A percentile compares a stretch with the other conserved stretches of the same genome.
phyloP scores from a whole-genome alignment of 1,140 invertebrate species.

The Eumeta japonica region DNA sequence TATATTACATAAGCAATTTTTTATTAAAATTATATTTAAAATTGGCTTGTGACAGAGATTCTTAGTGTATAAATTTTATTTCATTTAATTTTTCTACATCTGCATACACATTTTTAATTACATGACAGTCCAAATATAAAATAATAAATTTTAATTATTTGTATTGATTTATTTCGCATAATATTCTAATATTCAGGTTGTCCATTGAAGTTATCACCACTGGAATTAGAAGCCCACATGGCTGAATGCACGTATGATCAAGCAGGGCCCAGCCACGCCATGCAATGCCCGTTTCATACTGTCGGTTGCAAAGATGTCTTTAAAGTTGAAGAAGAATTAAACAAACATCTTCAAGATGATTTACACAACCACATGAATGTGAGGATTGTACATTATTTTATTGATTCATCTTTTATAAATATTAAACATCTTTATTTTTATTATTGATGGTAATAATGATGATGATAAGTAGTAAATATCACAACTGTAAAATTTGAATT shows the following conservation, averaged over 20 bases:
- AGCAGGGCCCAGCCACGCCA: constrained; percentile 30
- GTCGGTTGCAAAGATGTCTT: constrained; percentile 63
- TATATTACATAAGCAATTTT: too few species aligned
- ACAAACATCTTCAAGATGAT: constrained; percentile 59
- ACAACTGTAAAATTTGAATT: too few species aligned
- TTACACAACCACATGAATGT: constrained; percentile 64
- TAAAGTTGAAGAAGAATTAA: constrained; percentile 59
- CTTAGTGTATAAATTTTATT: not conserved
- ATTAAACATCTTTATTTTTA: not conserved
- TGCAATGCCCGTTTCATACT: constrained; percentile 60
- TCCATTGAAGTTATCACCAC: constrained; percentile 62
- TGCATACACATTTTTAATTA: too few species aligned
- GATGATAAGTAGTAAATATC: too few species aligned
- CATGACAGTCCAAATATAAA: too few species aligned
- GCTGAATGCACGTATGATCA: constrained; percentile 58
- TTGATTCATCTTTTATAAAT: not conserved
- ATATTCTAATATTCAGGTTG: constrained; percentile 60
- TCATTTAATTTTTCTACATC: too few species aligned
- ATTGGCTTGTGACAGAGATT: not conserved
- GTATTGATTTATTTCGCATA: too few species aligned
- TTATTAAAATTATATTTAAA: not conserved
- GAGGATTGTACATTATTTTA: constrained; percentile 25
- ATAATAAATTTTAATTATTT: too few species aligned
- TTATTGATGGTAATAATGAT: too few species aligned
- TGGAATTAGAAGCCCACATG: constrained; percentile 69